Evolutionary conservation across 1,140 invertebrate genomes (phyloP), one percentile per base, ranked within the genome.

Genomic region (Hycleus cichorii): DNA sequence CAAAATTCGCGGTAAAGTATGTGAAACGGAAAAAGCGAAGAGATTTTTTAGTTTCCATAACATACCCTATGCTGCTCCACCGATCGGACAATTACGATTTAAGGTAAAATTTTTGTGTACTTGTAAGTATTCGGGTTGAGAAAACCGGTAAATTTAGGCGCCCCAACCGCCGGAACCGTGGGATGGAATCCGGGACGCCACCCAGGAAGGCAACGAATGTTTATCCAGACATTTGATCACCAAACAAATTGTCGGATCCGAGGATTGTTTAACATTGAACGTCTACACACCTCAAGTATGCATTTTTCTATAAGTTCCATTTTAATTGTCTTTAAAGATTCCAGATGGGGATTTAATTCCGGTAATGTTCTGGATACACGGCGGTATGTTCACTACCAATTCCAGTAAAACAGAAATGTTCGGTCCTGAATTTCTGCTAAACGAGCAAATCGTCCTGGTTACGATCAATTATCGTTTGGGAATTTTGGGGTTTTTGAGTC

Each of bases 221-320:
- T 42, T 48, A 40, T 47, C 52, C 1, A 42, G 53, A 25, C 55
- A 60, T 39, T 12, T 50, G 8, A 9, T 60, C 5, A 40, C 45
- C 2, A 38, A 25, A 18, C 56, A 38, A 12, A 12, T 47, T 7
- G 47, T 63, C 11, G 62, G 65, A 2, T 56, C 53, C 4, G 88
- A 90, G 69, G 86, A 90, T 71, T 90, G 89, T 67, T 76, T 90
- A 0, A 86, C 82, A 67, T 68, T 90, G 0, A 90, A 90, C 64
- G 78, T 90, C 0, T 89, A 81, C 70, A 81, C 83, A 3, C 82
- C 80, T 26, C 39, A 48, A 26, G 62, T 58, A 38, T 39, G 10
- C 39, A 6, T 1, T 39, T 39, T 39, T 39, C 2, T 7, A 7
- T 39, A 7, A 6, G 10, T 39, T 39, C 39, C 6, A 39, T 10